These are phyloP conservation scores for Rutilus rutilus DNA, from an alignment of 2,113 vertebrate species.

Conservation along the genomic window DNA sequence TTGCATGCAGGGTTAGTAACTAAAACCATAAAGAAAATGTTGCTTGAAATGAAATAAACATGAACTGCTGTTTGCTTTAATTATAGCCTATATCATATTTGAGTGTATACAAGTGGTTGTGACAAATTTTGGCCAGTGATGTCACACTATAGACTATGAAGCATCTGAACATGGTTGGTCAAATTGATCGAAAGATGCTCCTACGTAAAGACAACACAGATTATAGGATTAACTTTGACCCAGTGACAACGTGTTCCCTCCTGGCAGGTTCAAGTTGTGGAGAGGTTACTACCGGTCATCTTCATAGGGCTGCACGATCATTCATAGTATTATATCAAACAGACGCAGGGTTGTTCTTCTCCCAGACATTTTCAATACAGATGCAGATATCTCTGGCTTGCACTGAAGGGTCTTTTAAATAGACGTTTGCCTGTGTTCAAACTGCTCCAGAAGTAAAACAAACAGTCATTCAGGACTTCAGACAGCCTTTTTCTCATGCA, in stretches of 20 bases:
- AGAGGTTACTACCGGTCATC: constrained; percentile 82
- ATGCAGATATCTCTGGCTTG: constrained; percentile 43
- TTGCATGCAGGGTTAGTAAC: no score
- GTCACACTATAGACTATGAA: background rate
- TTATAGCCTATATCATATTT: background rate
- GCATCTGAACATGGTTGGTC: constrained; percentile 64
- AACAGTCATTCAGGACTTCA: constrained; percentile 8
- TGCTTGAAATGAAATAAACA: no score
- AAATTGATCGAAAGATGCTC: constrained; percentile 68
- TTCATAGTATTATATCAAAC: constrained; percentile 15
- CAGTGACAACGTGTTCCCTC: constrained; percentile 57
- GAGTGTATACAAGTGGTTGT: background rate
- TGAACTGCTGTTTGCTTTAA: background rate
- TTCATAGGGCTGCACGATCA: constrained; percentile 36
- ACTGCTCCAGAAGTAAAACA: constrained; percentile 6
- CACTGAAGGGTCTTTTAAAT: constrained; percentile 38
- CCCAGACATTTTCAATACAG: constrained; percentile 44
- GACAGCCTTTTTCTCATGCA: background rate
- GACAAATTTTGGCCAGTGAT: background rate
- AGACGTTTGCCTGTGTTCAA: constrained; percentile 21
- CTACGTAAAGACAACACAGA: constrained; percentile 71
- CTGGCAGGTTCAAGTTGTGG: constrained; percentile 51
- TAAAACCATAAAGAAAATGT: no score
- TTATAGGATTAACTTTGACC: constrained; percentile 70
- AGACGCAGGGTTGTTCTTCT: constrained; percentile 42